These are phyloP conservation scores for Nomada hirtipes DNA, from an alignment of 2,888 invertebrate species.

Conservation along the genomic window DNA sequence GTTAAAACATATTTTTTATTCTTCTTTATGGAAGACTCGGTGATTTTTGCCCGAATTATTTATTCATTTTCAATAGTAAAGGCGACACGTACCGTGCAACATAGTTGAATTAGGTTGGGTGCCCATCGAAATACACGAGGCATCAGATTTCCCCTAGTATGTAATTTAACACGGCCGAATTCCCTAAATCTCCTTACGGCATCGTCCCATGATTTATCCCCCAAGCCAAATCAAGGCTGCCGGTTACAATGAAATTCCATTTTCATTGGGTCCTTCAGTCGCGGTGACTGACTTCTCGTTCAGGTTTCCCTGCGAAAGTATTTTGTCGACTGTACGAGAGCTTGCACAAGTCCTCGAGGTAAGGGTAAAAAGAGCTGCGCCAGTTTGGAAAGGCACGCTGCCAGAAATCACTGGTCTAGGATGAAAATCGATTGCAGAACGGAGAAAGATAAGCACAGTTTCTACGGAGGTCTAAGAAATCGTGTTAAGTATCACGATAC, in stretches of 20 bases:
- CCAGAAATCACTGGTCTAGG: slow-evolving; percentile 16
- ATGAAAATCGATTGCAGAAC: slow-evolving; percentile 36
- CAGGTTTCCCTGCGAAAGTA: slow-evolving; percentile 35
- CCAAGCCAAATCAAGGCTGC: slow-evolving; percentile 2
- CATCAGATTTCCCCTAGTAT: background rate
- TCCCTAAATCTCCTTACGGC: slow-evolving; percentile 11
- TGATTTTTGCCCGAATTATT: too few species aligned
- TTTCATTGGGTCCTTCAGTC: slow-evolving; percentile 16
- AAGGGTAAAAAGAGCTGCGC: background rate
- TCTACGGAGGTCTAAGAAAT: background rate
- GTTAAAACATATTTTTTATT: too few species aligned
- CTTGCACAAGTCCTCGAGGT: slow-evolving; percentile 17
- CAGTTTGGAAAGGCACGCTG: slow-evolving; percentile 14
- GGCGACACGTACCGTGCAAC: too few species aligned
- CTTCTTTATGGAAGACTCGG: too few species aligned
- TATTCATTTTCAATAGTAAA: too few species aligned
- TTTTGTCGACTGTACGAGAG: slow-evolving; percentile 24
- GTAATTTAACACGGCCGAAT: slow-evolving; percentile 28
- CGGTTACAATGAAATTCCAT: slow-evolving; percentile 47
- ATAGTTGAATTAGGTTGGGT: background rate
- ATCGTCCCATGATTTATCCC: background rate
- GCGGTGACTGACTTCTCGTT: background rate
- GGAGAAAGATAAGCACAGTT: background rate
- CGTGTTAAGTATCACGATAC: slow-evolving; percentile 17
- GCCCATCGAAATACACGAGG: background rate